Conservation (phyloP, 2,797 vertebrate species). For the Anabacerthia variegaticeps region DNA sequence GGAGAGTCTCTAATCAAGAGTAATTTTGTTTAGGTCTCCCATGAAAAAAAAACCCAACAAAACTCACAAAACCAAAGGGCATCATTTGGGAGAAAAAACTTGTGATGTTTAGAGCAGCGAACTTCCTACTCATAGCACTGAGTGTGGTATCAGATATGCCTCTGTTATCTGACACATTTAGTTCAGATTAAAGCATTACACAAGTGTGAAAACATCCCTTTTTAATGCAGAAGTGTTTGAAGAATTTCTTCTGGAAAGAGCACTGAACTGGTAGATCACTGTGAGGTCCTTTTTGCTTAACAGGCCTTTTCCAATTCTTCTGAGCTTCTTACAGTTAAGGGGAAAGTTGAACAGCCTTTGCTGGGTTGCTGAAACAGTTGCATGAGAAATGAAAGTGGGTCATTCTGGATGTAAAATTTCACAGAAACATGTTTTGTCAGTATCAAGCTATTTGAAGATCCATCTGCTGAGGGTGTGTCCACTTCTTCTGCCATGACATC, state of each 20-base stretch:
- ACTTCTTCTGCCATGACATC: constrained; percentile 52
- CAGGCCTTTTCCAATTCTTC: neutral
- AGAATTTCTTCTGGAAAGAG: neutral
- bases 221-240: neutral
- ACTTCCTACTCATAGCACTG: neutral
- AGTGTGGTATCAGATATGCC: neutral
- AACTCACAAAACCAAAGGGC: neutral
- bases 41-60: neutral
- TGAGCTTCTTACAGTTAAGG: neutral
- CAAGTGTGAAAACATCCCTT: neutral
- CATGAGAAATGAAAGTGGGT: neutral
- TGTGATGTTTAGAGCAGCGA: neutral
- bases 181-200: neutral
- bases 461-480: constrained; percentile 59
- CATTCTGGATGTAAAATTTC: constrained; percentile 25
- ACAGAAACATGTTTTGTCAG: constrained; percentile 50
- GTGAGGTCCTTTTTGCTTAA: neutral
- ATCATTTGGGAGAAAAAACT: neutral
- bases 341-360: neutral
- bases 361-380: neutral
- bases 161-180: neutral
- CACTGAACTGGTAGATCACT: neutral
- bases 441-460: constrained; percentile 30
- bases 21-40: neutral
- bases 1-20: neutral